Evolutionary conservation across 1,140 invertebrate genomes (phyloP), one percentile per base, ranked within the genome.

Genomic region (Colletes latitarsis): DNA sequence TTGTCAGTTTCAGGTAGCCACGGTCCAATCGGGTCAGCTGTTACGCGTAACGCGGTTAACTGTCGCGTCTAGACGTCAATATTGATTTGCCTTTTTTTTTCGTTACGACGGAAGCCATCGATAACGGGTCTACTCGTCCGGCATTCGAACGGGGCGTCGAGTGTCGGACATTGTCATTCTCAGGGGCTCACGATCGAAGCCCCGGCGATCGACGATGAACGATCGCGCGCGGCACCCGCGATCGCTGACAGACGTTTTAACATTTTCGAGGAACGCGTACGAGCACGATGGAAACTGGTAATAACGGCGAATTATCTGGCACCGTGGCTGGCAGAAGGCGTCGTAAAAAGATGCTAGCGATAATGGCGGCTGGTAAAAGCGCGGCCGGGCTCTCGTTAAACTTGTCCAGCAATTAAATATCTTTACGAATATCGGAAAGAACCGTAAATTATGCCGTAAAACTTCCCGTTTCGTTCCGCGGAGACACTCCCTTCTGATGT

Each of bases 21-120:
- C 73, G 62, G 64, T 57, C 64, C 82, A 71, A 82, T 82, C 82
- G 81, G 82, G 74, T 71, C 76, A 69, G 69, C 85, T 64, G 85
- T 74, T 77, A 60, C 76, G 62, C 77, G 82, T 82, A 82, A 85
- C 85, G 74, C 73, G 79, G 55, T 77, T 82, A 82, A 88, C 85
- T 82, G 79, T 88, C 82, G 77, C 86, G 86, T 82, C 85, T 87
- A 76, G 75, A 74, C 85, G 82, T 84, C 78, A 53, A 80, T 75
- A 73, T 74, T 57, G 72, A 69, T 53, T 70, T 52, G 15, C 46
- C 43, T 41, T 69, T 74, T 69, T 74, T 70, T 68, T 67, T 67
- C 66, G 55, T 70, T 66, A 69, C 30, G 19, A 41, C 73, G 43
- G 41, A 19, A 62, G 46, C 64, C 57, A 55, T 57, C 62, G 70